A percentile compares a stretch with the other conserved stretches of the same genome.
Conservation (phyloP, 2,113 vertebrate species). For the Irena cyanogastra region DNA sequence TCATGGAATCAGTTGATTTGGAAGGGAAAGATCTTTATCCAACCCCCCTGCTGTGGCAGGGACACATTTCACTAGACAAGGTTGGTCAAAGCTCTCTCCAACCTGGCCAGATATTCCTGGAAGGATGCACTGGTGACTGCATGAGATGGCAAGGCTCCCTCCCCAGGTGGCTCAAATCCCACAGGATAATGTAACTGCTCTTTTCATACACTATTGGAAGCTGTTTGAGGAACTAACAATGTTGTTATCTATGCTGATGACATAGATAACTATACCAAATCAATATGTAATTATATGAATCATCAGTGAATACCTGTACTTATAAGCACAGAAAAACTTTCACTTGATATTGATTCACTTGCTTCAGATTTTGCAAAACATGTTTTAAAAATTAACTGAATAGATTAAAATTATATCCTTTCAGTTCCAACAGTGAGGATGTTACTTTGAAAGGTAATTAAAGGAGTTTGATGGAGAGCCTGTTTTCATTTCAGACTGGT, state of each 20-base stretch:
- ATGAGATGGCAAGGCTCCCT: not conserved
- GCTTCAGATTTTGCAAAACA: not conserved
- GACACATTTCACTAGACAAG: not conserved
- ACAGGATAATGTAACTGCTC: not conserved
- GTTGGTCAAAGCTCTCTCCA: not conserved
- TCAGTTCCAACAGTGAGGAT: not conserved
- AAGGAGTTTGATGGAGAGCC: not conserved
- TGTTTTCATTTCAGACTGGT: not conserved
- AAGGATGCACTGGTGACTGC: not conserved
- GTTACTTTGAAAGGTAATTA: not conserved
- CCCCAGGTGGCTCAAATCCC: not conserved
- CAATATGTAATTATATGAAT: not conserved
- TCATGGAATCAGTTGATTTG: not conserved
- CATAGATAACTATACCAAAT: not conserved
- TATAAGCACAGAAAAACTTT: not conserved
- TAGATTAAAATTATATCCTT: not conserved
- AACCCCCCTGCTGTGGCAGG: rapidly evolving
- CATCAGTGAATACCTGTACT: not conserved
- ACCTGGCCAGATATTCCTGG: not conserved
- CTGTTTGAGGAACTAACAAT: not conserved
- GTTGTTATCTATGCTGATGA: not conserved
- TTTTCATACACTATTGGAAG: not conserved
- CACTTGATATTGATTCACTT: not conserved
- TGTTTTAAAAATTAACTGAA: not conserved
- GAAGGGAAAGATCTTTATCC: not conserved